These are phyloP conservation scores for Platycheirus albimanus DNA, from an alignment of 2,888 invertebrate species.

Conservation along the genomic window DNA sequence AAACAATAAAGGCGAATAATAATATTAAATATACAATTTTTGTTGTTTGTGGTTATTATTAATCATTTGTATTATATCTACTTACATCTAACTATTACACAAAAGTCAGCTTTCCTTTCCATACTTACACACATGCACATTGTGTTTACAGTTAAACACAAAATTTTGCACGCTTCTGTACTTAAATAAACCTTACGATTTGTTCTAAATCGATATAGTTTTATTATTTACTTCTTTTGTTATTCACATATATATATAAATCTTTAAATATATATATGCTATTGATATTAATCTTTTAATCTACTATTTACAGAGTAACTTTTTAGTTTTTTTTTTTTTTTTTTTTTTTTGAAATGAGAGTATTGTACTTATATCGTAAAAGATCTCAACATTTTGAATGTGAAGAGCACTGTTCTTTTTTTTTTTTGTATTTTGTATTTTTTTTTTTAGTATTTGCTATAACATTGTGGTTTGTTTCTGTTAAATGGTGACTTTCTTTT, in stretches of 20 bases:
- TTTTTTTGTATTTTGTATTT: conserved; percentile 24
- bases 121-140: conserved; percentile 53
- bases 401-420: conserved; percentile 59
- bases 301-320: conserved; percentile 70
- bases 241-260: conserved; percentile 66
- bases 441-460: conserved; percentile 63
- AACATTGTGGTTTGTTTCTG: conserved; percentile 65
- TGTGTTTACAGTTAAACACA: conserved; percentile 57
- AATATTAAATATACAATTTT: conserved; percentile 62
- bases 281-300: conserved; percentile 59
- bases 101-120: conserved; percentile 56
- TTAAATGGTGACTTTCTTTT: conserved; percentile 58
- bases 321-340: conserved; percentile 45
- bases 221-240: conserved; percentile 28
- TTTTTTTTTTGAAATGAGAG: no score
- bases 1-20: conserved; percentile 70
- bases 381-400: conserved; percentile 73
- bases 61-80: conserved; percentile 64
- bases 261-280: conserved; percentile 43
- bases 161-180: conserved; percentile 43
- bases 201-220: conserved; percentile 51
- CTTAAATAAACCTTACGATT: conserved; percentile 56
- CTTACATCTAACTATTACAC: conserved; percentile 69
- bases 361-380: conserved; percentile 73
- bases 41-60: conserved; percentile 55